phyloP scores from a whole-genome alignment of 2,888 invertebrate genomes.

The Meteorus cinctellus region DNA sequence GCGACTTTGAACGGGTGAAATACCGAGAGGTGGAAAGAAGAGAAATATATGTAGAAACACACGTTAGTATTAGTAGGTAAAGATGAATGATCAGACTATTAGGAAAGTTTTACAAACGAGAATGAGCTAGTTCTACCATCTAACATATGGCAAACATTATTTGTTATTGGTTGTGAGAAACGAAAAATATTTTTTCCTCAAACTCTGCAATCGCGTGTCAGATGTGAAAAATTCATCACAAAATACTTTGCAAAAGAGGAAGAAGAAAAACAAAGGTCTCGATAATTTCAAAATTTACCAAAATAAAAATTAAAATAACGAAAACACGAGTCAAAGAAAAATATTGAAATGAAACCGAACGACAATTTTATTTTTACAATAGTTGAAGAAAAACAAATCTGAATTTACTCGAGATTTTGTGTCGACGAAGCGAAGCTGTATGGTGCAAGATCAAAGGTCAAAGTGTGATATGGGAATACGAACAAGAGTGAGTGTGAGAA shows the following conservation, averaged over 20 bases:
- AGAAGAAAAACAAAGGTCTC: not conserved
- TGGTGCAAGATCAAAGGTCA: constrained; percentile 54
- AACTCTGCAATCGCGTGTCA: no score
- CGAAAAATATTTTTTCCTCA: not conserved
- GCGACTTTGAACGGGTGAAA: constrained; percentile 17
- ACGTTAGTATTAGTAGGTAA: constrained; percentile 40
- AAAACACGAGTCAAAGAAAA: not conserved
- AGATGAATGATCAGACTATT: constrained; percentile 48
- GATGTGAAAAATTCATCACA: not conserved
- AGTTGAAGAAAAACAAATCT: not conserved
- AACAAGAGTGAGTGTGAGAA: constrained; percentile 24
- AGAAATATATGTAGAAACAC: constrained; percentile 4
- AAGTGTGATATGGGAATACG: constrained; percentile 35
- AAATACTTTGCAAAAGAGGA: not conserved
- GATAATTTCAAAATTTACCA: no score
- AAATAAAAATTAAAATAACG: not conserved
- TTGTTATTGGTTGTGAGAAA: not conserved
- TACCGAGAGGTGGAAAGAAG: not conserved
- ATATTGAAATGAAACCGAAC: not conserved
- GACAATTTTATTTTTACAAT: constrained; percentile 3
- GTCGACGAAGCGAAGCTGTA: constrained; percentile 25
- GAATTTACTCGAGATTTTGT: constrained; percentile 15
- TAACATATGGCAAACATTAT: constrained; percentile 7
- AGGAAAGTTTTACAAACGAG: constrained; percentile 19
- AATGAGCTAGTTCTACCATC: not conserved